Percentiles rank a stretch among this genome's conserved stretches.
phyloP scores from a whole-genome alignment of 2,888 invertebrate genomes.

The Antheraea assamensis region DNA sequence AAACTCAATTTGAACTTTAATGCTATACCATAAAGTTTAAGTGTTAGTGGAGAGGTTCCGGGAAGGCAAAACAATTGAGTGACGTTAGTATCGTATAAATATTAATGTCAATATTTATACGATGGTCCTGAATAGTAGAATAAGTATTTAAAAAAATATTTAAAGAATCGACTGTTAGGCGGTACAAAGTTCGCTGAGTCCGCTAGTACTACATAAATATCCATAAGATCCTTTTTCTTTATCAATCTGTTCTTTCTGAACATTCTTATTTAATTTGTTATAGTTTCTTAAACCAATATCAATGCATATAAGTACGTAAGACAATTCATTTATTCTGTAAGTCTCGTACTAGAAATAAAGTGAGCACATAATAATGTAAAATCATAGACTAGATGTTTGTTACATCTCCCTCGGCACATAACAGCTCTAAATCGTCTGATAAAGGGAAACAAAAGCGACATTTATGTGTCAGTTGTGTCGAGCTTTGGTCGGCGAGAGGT shows the following conservation, averaged over 20 bases:
- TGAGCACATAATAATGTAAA: constrained; percentile 22
- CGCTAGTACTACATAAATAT: neutral
- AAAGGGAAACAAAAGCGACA: constrained; percentile 78
- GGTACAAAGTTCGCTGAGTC: no score
- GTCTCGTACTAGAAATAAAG: constrained; percentile 6
- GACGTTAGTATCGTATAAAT: no score
- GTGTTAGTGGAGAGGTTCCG: no score
- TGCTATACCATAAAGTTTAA: no score
- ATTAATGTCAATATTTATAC: no score
- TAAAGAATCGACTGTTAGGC: no score
- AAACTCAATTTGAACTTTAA: no score
- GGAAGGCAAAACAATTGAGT: no score
- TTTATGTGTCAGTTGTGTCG: constrained; percentile 77
- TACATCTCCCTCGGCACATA: constrained; percentile 35
- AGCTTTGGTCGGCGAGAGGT: constrained; percentile 44
- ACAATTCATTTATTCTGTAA: neutral
- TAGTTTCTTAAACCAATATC: neutral
- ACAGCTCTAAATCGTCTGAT: constrained; percentile 58
- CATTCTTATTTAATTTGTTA: neutral
- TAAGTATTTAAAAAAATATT: no score
- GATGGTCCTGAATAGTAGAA: no score
- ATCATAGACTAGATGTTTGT: constrained; percentile 25
- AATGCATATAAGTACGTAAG: neutral
- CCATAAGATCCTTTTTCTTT: neutral
- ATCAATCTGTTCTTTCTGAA: neutral